These are phyloP conservation scores for Diceros bicornis DNA, from an alignment of 2,797 vertebrate species.

Conservation along the genomic window DNA sequence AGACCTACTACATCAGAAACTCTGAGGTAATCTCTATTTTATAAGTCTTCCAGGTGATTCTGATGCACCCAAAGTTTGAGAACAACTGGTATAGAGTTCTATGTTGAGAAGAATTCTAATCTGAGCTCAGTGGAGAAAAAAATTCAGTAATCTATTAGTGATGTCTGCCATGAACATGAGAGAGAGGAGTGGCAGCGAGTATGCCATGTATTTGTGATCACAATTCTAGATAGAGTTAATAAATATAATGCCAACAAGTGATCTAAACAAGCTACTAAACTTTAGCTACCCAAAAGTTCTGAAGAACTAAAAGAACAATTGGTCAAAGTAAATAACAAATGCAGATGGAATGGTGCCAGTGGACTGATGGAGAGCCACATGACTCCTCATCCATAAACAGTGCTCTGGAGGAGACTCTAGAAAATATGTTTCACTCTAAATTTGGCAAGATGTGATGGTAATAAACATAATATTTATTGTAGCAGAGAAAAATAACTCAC, in stretches of 20 bases:
- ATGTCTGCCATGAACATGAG: not conserved
- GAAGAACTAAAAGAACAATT: constrained; percentile 15
- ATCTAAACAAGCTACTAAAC: not conserved
- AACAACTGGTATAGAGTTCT: not conserved
- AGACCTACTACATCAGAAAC: not conserved
- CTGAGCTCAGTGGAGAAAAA: not conserved
- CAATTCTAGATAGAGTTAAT: not conserved
- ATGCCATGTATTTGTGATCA: constrained; percentile 20
- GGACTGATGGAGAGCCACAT: not conserved
- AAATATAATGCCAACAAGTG: constrained; percentile 1
- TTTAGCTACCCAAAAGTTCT: not conserved
- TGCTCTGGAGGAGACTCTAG: not conserved
- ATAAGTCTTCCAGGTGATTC: not conserved
- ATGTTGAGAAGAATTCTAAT: constrained; percentile 25
- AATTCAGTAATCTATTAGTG: not conserved
- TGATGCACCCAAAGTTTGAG: not conserved
- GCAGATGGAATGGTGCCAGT: not conserved
- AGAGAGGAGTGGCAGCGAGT: not conserved
- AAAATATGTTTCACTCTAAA: constrained; percentile 24
- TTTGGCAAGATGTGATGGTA: constrained; percentile 2
- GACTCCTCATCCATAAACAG: not conserved
- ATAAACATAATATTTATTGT: not conserved
- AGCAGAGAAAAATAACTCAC: not conserved
- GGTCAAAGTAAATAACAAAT: constrained; percentile 52
- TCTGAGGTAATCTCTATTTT: not conserved